Evolutionary conservation across 2,888 invertebrate genomes (phyloP), one percentile per base, ranked within the genome.

Genomic region (Auanema sp.): DNA sequence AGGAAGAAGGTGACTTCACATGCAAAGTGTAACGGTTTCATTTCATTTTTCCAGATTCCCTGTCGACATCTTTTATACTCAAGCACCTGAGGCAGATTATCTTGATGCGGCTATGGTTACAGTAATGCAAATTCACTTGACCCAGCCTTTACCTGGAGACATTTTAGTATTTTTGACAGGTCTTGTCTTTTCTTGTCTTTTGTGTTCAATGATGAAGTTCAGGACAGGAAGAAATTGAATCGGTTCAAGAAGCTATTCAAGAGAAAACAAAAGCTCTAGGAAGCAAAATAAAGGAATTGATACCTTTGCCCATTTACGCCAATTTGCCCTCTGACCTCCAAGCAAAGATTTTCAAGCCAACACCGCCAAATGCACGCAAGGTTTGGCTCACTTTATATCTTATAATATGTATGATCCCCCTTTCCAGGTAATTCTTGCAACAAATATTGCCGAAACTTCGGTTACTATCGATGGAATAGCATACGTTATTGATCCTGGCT

Each of bases 401-500:
- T 14, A 54, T 14, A 41, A 11, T 54, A 41, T 14, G 10, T 14
- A 54, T 11, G 12, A 14, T 14, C 55, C 41, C 11, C 12, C 16
- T 18, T 53, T 72, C 64, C 59, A 88, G 87, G 93, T 97, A 12
- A 91, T 98, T 10, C 86, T 99, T 52, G 98, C 98, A 0, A 98
- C 98, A 18, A 98, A 98, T 83, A 98, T 98, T 81, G 98, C 98
- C 0, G 98, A 99, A 87, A 99, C 98, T 0, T 97, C 97, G 1
- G 87, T 98, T 41, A 98, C 98, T 0, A 99, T 99, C 76, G 97
- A 98, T 84, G 97, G 97, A 79, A 98, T 98, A 71, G 90, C 93
- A 67, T 99, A 94, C 86, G 98, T 98, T 0, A 95, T 98, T 74
- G 98, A 98, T 87, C 95, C 97, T n/a, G 98, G 98, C 0, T 99